Evolutionary conservation across 2,888 invertebrate species (phyloP), one percentile per base, ranked within the genome.

Genomic region (Dioctria linearis): DNA sequence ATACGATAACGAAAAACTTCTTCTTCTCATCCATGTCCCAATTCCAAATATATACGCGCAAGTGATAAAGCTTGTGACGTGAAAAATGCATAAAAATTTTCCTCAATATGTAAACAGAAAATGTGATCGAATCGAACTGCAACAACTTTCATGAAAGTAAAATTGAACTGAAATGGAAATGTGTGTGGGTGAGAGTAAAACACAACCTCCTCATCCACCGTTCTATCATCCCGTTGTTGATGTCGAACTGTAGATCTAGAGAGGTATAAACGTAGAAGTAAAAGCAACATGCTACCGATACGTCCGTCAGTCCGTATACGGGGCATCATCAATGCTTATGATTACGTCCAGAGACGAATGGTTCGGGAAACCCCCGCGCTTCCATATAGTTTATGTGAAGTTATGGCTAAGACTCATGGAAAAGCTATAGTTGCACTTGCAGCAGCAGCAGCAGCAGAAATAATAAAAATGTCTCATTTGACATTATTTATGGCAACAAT

Each of bases 401-500:
- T 25, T 25, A 25, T 25, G 25, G 25, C 25, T 25, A 25, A 25
- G 25, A 25, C 25, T 25, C 25, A 25, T 25, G 25, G 25, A 25
- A 25, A 25, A 25, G 25, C 25, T 25, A 25, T 25, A 25, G 25
- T 25, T 25, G 25, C 25, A 25, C 25, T 25, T 25, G 25, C n/a
- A 13, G 4, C 13, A 25, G 61, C 13, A 61, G 54, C 13, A 39
- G 63, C 39, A 76, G 76, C 63, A 63, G 76, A 63, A 63, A 76
- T 76, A 76, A 76, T 76, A 76, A 76, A 76, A 63, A 63, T 46
- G 76, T 76, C 76, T 63, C 76, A 49, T 76, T 63, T 63, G 63
- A 43, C 63, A 39, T 76, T 76, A 76, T 76, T 76, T 76, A 76
- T 76, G 63, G 63, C 63, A 76, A 76, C 63, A 76, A 76, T 76